A percentile compares a stretch with the other conserved stretches of the same genome.
phyloP scores from a whole-genome alignment of 2,113 vertebrate genomes.

The Thryonomys swinderianus region DNA sequence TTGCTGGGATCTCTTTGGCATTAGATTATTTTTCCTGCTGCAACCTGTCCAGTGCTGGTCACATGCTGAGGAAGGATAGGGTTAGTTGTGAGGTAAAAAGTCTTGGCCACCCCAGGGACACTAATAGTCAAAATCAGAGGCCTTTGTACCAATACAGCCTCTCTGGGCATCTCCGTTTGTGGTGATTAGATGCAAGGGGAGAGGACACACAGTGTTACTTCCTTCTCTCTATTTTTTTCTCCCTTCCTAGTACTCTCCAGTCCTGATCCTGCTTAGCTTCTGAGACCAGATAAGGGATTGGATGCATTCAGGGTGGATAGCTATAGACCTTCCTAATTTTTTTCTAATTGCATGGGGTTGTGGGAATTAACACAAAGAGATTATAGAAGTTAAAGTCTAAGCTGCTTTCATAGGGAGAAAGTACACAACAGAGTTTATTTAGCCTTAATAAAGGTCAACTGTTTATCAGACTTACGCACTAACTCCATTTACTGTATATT shows the following conservation, averaged over 20 bases:
- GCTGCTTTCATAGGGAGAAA: neutral
- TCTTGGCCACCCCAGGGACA: neutral
- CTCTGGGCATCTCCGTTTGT: neutral
- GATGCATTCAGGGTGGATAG: no score
- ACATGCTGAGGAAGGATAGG: neutral
- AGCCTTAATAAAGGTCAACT: neutral
- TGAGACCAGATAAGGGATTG: no score
- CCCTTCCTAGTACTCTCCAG: no score
- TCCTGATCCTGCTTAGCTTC: no score
- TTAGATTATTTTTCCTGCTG: slow-evolving; percentile 42
- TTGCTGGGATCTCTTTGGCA: slow-evolving; percentile 5
- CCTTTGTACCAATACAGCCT: neutral
- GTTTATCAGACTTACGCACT: neutral
- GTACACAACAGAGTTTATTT: neutral
- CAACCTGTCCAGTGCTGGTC: neutral
- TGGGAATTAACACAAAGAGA: neutral
- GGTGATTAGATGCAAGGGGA: neutral
- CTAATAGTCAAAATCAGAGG: neutral
- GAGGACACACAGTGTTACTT: neutral
- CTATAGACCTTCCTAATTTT: no score
- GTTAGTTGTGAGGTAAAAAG: neutral
- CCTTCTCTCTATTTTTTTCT: neutral
- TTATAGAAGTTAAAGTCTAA: neutral
- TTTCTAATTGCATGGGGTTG: neutral
- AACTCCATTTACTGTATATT: neutral